Evolutionary conservation across 2,113 vertebrate genomes (phyloP).

Genomic region (Xyrauchen texanus): DNA sequence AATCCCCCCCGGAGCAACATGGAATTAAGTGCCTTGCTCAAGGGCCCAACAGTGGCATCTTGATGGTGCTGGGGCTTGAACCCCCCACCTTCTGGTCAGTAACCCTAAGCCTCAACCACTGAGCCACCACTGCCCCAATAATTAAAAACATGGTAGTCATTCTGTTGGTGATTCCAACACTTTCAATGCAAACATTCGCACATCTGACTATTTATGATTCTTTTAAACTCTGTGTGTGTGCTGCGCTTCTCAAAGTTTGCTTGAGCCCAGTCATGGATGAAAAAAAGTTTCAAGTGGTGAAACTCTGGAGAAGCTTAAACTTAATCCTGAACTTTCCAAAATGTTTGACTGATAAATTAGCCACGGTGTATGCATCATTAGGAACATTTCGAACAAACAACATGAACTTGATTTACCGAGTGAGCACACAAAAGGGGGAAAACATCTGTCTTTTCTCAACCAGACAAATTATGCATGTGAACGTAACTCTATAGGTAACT

Average conservation of each 20-base stretch:
- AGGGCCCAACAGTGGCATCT: too few relatives aligned
- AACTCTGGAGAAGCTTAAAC: background rate
- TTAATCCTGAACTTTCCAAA: conserved; percentile 18
- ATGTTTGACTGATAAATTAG: conserved; percentile 16
- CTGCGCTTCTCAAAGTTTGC: background rate
- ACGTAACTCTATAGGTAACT: conserved; percentile 51
- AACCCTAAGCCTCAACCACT: too few relatives aligned
- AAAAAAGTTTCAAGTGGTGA: background rate
- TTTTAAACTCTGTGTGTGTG: background rate
- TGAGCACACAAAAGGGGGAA: conserved; percentile 8
- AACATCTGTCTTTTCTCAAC: conserved; percentile 44
- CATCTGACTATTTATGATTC: background rate
- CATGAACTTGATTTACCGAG: conserved; percentile 4
- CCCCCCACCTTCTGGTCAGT: too few relatives aligned
- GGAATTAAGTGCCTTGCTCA: too few relatives aligned
- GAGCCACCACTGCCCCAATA: too few relatives aligned
- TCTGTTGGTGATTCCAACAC: conserved; percentile 35
- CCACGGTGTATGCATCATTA: conserved; percentile 2
- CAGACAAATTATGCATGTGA: conserved; percentile 41
- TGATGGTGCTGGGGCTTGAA: too few relatives aligned
- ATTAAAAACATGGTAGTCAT: conserved; percentile 36
- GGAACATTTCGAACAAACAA: conserved; percentile 14
- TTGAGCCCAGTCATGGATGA: too few relatives aligned
- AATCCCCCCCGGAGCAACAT: too few relatives aligned
- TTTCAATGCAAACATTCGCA: conserved; percentile 16